Evolutionary conservation across 2,113 vertebrate species (phyloP), one percentile per base, ranked within the genome.

Genomic region (Paedocypris sp.): DNA sequence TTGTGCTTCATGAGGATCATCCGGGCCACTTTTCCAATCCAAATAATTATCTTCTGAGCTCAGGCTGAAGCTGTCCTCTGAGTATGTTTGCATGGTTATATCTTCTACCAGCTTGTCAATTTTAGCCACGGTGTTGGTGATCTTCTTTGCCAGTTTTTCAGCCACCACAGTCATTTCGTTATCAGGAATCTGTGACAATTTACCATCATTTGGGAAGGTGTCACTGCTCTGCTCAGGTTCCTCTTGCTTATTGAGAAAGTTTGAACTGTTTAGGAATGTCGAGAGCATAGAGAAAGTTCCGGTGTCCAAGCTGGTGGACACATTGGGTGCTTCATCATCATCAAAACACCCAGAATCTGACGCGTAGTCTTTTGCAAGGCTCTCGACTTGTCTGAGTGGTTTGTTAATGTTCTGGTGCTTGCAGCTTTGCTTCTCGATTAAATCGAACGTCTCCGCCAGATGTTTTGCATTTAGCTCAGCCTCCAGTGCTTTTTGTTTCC

Each of bases 331-430:
- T 1, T 98, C 94, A 0, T 98, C 94, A 0, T 98, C 94, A 0
- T 97, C 94, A 0, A 98, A 98, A 70, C 94, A 98, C 49, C 94
- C 94, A 0, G 94, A 98, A 72, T 99, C 95, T 0, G 94, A 97
- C 1, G 94, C 94, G 0, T 97, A 99, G 70, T 98, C 95, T 73
- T 90, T 93, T 5, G 86, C 93, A 72, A 97, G 80, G 62, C 86
- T 94, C 22, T 98, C 93, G 45, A 94, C 89, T 79, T 93, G 92
- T 2, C 91, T 64, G 25, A 84, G 61, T 0, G 90, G 88, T 71
- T 93, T 97, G 77, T 90, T 90, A 18, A 83, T 65, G 6, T 69
- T 72, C 10, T 87, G 75, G 52, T 82, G 83, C 23, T 91, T 90
- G 31, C 87, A 80, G 18, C 85, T 88, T 70, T 90, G 92, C 75